Evolutionary conservation across 2,797 vertebrate species (phyloP), one percentile per base, ranked within the genome.

Genomic region (Amazonetta brasiliensis): DNA sequence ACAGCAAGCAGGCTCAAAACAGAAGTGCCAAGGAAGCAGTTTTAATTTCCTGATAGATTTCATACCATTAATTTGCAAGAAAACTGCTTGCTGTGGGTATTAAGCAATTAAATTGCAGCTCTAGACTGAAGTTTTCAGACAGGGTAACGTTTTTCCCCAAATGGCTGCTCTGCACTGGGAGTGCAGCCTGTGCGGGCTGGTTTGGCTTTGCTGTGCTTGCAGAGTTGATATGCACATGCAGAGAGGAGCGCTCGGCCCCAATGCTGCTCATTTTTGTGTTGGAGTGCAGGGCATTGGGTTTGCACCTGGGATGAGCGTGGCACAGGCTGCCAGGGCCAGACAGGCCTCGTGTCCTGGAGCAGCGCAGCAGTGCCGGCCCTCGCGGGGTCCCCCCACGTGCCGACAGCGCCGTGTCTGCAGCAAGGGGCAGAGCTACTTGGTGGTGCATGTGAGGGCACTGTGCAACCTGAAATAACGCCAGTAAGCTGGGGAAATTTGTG

Each of bases 401-500:
- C 77, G 30, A 68, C 68, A 35, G 71, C 1, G 2, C 50, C 8
- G 5, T 0, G 25, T 16, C 50, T 28, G 50, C 50, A 9, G 50
- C 5, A 2, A 52, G 14, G 25, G 50, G 5, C 25, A 52, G 50
- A 16, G 50, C 50, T 52, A 16, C 58, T 11, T 6, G 3, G 0
- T 0, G 48, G 2, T 15, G 64, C 3, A 1, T 23, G 1, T 62
- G 18, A 12, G 16, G 5, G 14, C 30, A 5, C 0, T 8, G 1
- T 2, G 4, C 9, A 35, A 5, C 52, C 43, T 5, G 37, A 8
- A 10, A 4, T 7, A 6, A 18, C 2, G 1, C 23, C 66, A 3
- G 56, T 1, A 2, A 35, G n/a, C 37, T 63, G 68, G 1, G 6
- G 43, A 5, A 62, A 31, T 4, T 7, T 14, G 8, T 0, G 37